phyloP scores from a whole-genome alignment of 1,140 invertebrate species.

The Drosophila lacertosa region DNA sequence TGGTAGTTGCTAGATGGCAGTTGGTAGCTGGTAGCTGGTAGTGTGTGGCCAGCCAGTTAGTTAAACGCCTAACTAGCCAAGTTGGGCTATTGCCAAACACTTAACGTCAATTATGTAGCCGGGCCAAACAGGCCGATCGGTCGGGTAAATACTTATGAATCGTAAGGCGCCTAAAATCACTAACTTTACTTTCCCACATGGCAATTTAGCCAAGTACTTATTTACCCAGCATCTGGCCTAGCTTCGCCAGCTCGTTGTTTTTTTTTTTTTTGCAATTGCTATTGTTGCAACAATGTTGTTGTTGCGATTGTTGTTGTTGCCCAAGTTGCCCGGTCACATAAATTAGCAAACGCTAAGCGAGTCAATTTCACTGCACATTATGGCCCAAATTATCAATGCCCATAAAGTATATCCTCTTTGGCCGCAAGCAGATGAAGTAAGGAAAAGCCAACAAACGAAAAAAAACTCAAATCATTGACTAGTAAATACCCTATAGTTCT shows the following conservation, averaged over 20 bases:
- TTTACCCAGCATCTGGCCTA: slow-evolving; percentile 32
- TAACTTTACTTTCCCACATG: slow-evolving; percentile 41
- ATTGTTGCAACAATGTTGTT: neutral
- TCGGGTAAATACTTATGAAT: slow-evolving; percentile 12
- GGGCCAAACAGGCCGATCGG: neutral
- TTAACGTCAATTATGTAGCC: slow-evolving; percentile 9
- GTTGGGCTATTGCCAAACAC: slow-evolving; percentile 2
- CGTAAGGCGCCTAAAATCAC: neutral
- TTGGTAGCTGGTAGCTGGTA: too few relatives aligned
- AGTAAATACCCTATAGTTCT: neutral
- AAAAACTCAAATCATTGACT: neutral
- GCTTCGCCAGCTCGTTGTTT: neutral
- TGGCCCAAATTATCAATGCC: slow-evolving; percentile 73
- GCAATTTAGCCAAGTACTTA: slow-evolving; percentile 18
- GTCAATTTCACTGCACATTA: slow-evolving; percentile 75
- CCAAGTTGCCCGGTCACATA: slow-evolving; percentile 46
- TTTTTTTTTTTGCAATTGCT: neutral
- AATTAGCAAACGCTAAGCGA: slow-evolving; percentile 64
- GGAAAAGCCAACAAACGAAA: neutral
- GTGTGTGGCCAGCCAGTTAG: neutral
- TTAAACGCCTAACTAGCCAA: neutral
- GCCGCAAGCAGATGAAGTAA: slow-evolving; percentile 32
- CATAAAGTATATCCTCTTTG: slow-evolving; percentile 72
- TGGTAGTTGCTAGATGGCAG: too few relatives aligned
- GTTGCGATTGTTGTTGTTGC: slow-evolving; percentile 7